Base-by-base conservation (phyloP, 1,140 invertebrate genomes). In the Apis florea region DNA sequence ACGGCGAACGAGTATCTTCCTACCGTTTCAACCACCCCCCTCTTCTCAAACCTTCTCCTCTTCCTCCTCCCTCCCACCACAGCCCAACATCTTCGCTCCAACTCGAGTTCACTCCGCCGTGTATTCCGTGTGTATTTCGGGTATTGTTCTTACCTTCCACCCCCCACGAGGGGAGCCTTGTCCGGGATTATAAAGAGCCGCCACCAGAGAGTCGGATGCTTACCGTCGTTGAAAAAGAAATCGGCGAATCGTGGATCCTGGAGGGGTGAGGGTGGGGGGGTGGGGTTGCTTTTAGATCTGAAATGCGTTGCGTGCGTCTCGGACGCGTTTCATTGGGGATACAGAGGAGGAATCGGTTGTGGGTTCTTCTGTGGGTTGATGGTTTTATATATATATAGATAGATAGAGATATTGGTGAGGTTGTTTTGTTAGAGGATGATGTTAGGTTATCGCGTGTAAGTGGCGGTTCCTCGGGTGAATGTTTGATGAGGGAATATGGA, bases 1-100 rank as follows among this genome's bases (percentile, higher is more conserved):
- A 91, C 90, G 91, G 87, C 87, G 88, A 88, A 90, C 87, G 85
- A 88, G 89, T 90, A 90, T 90, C 89, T 90, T 83, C 85, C 75
- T 87, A 79, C 75, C 79, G 83, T 83, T 85, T 89, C 85, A 51
- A 61, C 83, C 85, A 84, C 76, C 80, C 77, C 73, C 67, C 72
- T 79, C 83, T 83, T 71, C 64, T 74, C 69, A 59, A 84, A 86
- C 79, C 72, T 82, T 80, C 31, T 70, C 19, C 17, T 31, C 47
- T 24, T 21, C 59, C 53, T n/a, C 73, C 66, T 79, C 81, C 72
- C 69, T 26, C 66, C 31, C 58, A 73, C 67, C 83, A 81, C 80
- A n/a, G n/a, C n/a, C n/a, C n/a, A n/a, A n/a, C 79, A 86, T 89
- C 82, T 85, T 76, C 67, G 75, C 68, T 69, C 80, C 53, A 76